Base-by-base conservation (phyloP, 2,888 invertebrate genomes). In the Dioctria linearis region DNA sequence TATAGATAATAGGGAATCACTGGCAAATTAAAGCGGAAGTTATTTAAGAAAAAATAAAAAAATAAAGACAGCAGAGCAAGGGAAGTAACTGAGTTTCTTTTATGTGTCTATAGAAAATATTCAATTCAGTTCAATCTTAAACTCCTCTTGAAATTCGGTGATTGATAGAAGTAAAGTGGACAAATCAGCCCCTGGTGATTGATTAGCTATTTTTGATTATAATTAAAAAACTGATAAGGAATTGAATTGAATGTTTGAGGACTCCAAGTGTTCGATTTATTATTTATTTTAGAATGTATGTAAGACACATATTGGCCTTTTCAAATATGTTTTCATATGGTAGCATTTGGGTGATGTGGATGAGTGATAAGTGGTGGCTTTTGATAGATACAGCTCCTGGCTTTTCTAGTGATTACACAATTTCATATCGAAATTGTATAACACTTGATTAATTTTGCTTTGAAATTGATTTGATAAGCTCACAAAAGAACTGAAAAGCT, bases 141-240 rank as follows among this genome's bases (percentile, higher is more conserved):
- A n/a, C 4, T 54, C 54, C 54, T 54, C 11, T 54, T 54, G 54
- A 54, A 37, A 51, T 11, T 49, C 37, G 46, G 46, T 42, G n/a
- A 11, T 42, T 69, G 51, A 69, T 69, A 69, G 8, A 25, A 46
- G 11, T n/a, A 69, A 25, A 69, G 51, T 69, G 51, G 69, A 37
- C 69, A 69, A 69, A 69, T 69, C 69, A 51, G 69, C 51, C 69
- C 69, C 51, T 51, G 51, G 69, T 69, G 69, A 69, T 51, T 69
- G 54, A 54, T 54, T 54, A 46, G 25, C 8, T 42, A 49, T 51
- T 69, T 39, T 69, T 51, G 25, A 25, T 69, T 51, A 46, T 69
- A 69, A 69, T 69, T 69, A 69, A 69, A n/a, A 46, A 49, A 54
- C 54, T 51, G 69, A 69, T 69, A 69, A 69, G 54, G 37, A 67